These are phyloP conservation scores for Adelges cooleyi DNA, from an alignment of 1,140 invertebrate species.

Conservation along the genomic window DNA sequence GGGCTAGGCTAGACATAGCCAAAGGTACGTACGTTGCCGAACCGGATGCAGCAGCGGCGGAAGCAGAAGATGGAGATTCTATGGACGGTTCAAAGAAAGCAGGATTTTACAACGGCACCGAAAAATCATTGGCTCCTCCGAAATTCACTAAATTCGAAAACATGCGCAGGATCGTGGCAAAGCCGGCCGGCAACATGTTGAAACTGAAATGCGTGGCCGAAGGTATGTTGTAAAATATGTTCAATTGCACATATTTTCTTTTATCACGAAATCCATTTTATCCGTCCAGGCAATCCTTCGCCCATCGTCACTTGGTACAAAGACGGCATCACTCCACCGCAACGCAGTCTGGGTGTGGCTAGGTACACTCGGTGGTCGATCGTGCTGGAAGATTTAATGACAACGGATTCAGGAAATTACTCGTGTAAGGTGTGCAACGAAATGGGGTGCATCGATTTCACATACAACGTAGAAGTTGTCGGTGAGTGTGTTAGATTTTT, in stretches of 20 bases:
- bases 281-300: conserved; percentile 50
- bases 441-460: conserved; percentile 62
- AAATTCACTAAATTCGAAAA: conserved; percentile 43
- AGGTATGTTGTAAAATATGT: conserved; percentile 35
- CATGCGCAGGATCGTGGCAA: conserved; percentile 44
- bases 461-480: conserved; percentile 57
- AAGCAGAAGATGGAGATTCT: conserved; percentile 3
- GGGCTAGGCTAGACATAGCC: conserved; percentile 70
- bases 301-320: conserved; percentile 71
- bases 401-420: conserved; percentile 69
- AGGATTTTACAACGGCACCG: background rate
- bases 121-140: background rate
- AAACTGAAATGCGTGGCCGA: conserved; percentile 50
- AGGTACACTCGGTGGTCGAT: conserved; percentile 54
- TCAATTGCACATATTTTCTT: background rate
- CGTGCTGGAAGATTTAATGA: conserved; percentile 58
- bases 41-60: no score
- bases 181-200: conserved; percentile 55
- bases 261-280: background rate
- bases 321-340: conserved; percentile 50
- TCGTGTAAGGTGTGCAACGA: conserved; percentile 72
- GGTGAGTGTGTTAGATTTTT: conserved; percentile 45
- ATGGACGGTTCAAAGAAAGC: background rate
- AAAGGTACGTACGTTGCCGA: conserved; percentile 45
- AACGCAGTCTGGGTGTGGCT: conserved; percentile 47